Percentiles rank a stretch among this genome's conserved stretches.
These are phyloP conservation scores for Luidia sarsii DNA, from an alignment of 53 echinoderm and acorn worm genomes.

Conservation along the genomic window DNA sequence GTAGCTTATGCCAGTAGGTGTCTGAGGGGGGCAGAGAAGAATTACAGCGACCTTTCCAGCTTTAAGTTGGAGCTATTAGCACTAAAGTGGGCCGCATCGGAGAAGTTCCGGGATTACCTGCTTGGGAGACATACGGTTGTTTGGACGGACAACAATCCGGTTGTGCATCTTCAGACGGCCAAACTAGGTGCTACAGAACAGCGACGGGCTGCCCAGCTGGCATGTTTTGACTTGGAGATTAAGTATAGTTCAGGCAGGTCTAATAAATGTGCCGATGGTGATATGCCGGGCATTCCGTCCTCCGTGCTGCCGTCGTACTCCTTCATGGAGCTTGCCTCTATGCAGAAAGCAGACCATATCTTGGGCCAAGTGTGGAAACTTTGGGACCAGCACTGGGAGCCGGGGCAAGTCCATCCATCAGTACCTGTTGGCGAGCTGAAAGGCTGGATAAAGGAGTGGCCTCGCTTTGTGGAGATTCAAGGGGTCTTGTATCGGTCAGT, in stretches of 20 bases:
- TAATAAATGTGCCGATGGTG: constrained; percentile 53
- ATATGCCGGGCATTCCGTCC: not conserved
- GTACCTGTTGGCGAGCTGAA: not conserved
- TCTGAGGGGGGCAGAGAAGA: constrained; percentile 11
- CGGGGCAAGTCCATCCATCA: constrained; percentile 23
- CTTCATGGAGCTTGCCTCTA: constrained; percentile 13
- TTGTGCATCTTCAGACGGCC: too few species aligned
- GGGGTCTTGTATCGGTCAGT: constrained; percentile 35
- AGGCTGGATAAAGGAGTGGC: constrained; percentile 42
- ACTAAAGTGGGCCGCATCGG: constrained; percentile 39
- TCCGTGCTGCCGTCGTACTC: constrained; percentile 67
- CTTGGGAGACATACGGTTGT: too few species aligned
- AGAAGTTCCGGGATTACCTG: constrained; percentile 24
- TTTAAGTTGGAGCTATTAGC: constrained; percentile 39
- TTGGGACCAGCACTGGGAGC: constrained; percentile 48
- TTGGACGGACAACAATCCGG: too few species aligned
- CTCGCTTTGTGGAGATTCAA: constrained; percentile 8
- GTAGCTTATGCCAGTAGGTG: constrained; percentile 44
- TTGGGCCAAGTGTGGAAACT: constrained; percentile 27
- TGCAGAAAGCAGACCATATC: constrained; percentile 52
- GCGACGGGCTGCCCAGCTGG: too few species aligned
- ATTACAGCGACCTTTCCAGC: constrained; percentile 8
- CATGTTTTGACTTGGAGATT: constrained; percentile 27
- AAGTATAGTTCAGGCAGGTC: constrained; percentile 47
- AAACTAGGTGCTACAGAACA: too few species aligned